These are phyloP conservation scores for Channallabes apus DNA, from an alignment of 2,797 vertebrate genomes.

Conservation along the genomic window DNA sequence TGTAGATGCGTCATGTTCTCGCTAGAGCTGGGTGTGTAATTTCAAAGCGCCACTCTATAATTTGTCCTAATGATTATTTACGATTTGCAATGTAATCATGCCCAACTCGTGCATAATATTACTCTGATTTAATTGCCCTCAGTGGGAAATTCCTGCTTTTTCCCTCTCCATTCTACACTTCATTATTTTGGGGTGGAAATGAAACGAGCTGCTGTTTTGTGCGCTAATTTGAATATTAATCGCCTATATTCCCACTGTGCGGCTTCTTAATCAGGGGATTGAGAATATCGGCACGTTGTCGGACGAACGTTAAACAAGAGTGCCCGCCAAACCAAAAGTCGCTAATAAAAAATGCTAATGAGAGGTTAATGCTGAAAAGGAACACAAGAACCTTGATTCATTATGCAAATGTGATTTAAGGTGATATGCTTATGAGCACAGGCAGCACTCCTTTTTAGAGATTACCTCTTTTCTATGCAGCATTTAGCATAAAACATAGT, in stretches of 20 bases:
- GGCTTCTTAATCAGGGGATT: slow-evolving; percentile 66
- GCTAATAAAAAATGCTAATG: slow-evolving; percentile 77
- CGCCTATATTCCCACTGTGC: slow-evolving; percentile 54
- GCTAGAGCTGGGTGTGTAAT: slow-evolving; percentile 13
- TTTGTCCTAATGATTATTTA: slow-evolving; percentile 48
- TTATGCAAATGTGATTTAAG: slow-evolving; percentile 69
- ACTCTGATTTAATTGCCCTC: slow-evolving; percentile 28
- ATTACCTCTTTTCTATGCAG: background rate
- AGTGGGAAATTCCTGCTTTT: slow-evolving; percentile 1
- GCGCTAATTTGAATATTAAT: slow-evolving; percentile 48
- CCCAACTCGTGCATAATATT: slow-evolving; percentile 10
- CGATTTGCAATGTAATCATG: slow-evolving; percentile 26
- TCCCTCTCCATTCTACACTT: background rate
- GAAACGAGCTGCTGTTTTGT: slow-evolving; percentile 1
- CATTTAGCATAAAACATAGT: background rate
- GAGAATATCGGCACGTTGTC: slow-evolving; percentile 65
- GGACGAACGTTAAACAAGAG: slow-evolving; percentile 67
- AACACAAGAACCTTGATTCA: slow-evolving; percentile 64
- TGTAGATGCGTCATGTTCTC: background rate
- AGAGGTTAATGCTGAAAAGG: slow-evolving; percentile 75
- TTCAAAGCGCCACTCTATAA: slow-evolving; percentile 10
- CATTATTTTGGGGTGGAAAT: slow-evolving; percentile 9
- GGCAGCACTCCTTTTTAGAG: background rate
- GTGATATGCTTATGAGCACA: slow-evolving; percentile 44
- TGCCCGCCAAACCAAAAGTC: slow-evolving; percentile 35